A percentile compares a stretch with the other conserved stretches of the same genome.
Evolutionary conservation across 2,888 invertebrate genomes (phyloP).

Genomic region (Congeria kusceri): DNA sequence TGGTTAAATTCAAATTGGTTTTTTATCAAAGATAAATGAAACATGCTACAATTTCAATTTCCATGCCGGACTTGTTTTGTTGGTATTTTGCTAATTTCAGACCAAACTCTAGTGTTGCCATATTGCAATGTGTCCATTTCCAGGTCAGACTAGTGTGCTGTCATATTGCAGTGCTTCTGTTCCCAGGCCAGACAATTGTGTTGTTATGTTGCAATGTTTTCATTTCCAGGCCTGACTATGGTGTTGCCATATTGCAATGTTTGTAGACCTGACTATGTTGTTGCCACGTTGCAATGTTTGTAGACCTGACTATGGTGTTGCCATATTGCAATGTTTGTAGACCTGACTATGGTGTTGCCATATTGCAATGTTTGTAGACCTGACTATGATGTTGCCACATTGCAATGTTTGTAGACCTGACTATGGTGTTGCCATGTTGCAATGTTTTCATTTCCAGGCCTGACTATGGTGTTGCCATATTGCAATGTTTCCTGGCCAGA

Average conservation of each 20-base stretch:
- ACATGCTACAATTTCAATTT: no score
- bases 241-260: background rate
- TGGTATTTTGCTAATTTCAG: background rate
- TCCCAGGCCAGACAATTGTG: slow-evolving; percentile 92
- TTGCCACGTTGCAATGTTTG: slow-evolving; percentile 90
- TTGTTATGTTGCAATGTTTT: slow-evolving; percentile 88
- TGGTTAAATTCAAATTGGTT: no score
- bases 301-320: slow-evolving; percentile 93
- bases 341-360: background rate
- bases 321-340: slow-evolving; percentile 83
- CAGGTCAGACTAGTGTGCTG: slow-evolving; percentile 93
- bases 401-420: slow-evolving; percentile 88
- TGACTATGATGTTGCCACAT: slow-evolving; percentile 92
- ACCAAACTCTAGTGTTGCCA: background rate
- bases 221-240: background rate
- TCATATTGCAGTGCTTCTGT: slow-evolving; percentile 78
- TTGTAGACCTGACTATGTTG: slow-evolving; percentile 92
- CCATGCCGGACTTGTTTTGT: slow-evolving; percentile 92
- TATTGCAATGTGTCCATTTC: slow-evolving; percentile 22
- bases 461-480: background rate
- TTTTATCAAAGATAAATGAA: no score
- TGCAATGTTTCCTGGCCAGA: slow-evolving; percentile 88
- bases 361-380: slow-evolving; percentile 86
- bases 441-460: background rate
- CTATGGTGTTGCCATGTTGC: slow-evolving; percentile 94